phyloP scores from a whole-genome alignment of 2,113 vertebrate species.

The Equus przewalskii region DNA sequence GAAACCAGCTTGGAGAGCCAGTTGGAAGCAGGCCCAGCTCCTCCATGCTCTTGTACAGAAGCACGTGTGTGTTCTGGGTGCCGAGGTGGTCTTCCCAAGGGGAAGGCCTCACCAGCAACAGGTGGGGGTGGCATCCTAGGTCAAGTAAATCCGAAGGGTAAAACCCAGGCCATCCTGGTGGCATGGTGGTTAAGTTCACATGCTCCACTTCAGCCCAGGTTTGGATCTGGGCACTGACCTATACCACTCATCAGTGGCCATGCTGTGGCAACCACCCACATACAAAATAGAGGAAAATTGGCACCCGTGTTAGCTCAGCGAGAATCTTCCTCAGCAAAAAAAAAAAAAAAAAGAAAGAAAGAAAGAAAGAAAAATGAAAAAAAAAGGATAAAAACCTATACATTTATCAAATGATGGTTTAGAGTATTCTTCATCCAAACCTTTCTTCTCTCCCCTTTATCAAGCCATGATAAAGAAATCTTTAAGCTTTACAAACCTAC shows the following conservation, averaged over 20 bases:
- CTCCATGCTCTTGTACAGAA: neutral
- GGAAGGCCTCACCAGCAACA: neutral
- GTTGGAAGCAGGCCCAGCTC: neutral
- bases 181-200: too few relatives aligned
- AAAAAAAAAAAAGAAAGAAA: too few relatives aligned
- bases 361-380: too few relatives aligned
- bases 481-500: conserved; percentile 18
- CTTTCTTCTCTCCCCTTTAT: neutral
- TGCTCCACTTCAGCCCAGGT: too few relatives aligned
- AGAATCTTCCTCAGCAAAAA: too few relatives aligned
- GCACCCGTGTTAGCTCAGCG: too few relatives aligned
- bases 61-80: neutral
- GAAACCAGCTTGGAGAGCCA: neutral
- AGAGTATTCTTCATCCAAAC: neutral
- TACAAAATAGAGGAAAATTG: too few relatives aligned
- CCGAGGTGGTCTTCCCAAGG: neutral
- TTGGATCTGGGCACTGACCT: too few relatives aligned
- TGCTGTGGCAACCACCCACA: too few relatives aligned
- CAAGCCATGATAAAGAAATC: neutral
- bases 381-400: neutral
- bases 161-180: neutral
- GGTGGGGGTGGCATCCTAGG: neutral
- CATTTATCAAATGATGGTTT: neutral
- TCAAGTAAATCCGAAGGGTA: neutral
- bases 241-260: too few relatives aligned